Evolutionary conservation across 2,797 vertebrate species (phyloP).

Genomic region (Cygnus olor): DNA sequence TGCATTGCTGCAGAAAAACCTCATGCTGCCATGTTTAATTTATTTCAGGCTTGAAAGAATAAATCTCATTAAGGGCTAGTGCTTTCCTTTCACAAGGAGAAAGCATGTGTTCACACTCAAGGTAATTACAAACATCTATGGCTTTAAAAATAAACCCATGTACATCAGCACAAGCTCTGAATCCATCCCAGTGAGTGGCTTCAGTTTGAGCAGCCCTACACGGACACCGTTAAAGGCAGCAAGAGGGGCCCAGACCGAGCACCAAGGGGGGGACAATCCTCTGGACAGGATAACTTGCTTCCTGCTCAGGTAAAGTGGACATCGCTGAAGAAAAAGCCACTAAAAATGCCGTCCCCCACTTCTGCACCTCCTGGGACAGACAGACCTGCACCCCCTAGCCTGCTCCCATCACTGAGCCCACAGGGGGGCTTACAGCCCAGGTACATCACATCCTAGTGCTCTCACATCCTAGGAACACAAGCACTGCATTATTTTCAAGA

Average conservation of each 20-base stretch:
- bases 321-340: rapidly evolving
- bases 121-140: slow-evolving; percentile 45
- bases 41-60: slow-evolving; percentile 51
- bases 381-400: neutral
- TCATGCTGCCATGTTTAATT: slow-evolving; percentile 36
- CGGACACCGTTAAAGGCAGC: neutral
- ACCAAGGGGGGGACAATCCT: neutral
- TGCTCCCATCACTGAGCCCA: neutral
- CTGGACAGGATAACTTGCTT: neutral
- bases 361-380: neutral
- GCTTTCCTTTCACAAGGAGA: slow-evolving; percentile 14
- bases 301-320: neutral
- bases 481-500: no score
- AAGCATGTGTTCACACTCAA: slow-evolving; percentile 60
- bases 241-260: neutral
- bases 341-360: rapidly evolving
- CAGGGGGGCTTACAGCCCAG: neutral
- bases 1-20: slow-evolving; percentile 23
- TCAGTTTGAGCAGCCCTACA: neutral
- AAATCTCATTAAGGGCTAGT: slow-evolving; percentile 44
- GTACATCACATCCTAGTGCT: neutral
- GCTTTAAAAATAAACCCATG: neutral
- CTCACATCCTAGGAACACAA: neutral
- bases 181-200: neutral
- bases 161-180: neutral